A percentile compares a stretch with the other conserved stretches of the same genome.
phyloP scores from a whole-genome alignment of 2,113 vertebrate genomes.

The Microcebus tavaratra region DNA sequence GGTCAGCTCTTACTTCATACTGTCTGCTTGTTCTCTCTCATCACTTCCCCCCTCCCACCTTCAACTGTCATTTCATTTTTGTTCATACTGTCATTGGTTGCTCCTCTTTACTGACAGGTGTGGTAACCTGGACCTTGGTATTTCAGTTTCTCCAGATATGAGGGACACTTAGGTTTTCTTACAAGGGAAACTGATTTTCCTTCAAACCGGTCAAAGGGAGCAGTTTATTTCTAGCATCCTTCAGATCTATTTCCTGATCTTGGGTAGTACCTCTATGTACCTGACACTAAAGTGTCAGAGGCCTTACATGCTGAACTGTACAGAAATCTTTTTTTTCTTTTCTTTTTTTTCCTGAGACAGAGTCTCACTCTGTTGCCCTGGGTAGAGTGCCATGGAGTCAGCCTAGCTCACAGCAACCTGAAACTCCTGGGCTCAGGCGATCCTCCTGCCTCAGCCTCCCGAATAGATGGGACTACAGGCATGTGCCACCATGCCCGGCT shows the following conservation, averaged over 20 bases:
- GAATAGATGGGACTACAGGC: too few relatives aligned
- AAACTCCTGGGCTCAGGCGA: too few relatives aligned
- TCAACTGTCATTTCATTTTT: neutral
- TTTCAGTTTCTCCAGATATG: slow-evolving; percentile 14
- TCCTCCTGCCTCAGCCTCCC: too few relatives aligned
- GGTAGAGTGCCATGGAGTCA: too few relatives aligned
- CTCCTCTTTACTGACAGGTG: neutral
- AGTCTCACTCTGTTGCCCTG: too few relatives aligned
- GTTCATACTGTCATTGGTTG: neutral
- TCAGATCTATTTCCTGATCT: neutral
- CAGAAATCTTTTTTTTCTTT: neutral
- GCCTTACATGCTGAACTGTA: neutral
- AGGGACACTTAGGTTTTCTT: neutral
- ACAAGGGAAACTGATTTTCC: neutral
- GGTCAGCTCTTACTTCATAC: neutral
- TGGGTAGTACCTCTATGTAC: neutral
- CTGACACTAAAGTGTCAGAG: neutral
- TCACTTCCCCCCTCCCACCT: neutral
- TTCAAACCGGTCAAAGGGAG: neutral
- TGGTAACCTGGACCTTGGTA: neutral
- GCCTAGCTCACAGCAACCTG: too few relatives aligned
- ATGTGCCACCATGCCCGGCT: too few relatives aligned
- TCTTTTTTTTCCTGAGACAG: too few relatives aligned
- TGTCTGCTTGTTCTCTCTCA: neutral
- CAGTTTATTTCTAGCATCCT: neutral